A percentile compares a stretch with the other conserved stretches of the same genome.
phyloP scores from a whole-genome alignment of 2,113 vertebrate genomes.

The Donacobius atricapilla region DNA sequence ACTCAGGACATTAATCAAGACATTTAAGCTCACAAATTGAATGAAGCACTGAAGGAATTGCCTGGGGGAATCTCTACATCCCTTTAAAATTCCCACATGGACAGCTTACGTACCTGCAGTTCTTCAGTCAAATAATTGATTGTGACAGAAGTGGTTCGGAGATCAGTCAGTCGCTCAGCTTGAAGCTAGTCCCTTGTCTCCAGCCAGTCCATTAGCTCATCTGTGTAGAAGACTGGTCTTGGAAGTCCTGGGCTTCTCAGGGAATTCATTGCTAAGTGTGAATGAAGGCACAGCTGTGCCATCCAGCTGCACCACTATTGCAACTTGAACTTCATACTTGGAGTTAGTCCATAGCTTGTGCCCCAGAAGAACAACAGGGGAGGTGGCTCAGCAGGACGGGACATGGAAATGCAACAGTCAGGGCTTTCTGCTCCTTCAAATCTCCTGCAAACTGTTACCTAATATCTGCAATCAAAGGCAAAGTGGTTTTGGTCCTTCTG shows the following conservation, averaged over 20 bases:
- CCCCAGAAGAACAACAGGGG: not conserved
- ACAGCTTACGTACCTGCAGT: not conserved
- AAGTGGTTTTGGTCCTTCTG: accelerated
- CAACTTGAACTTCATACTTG: not conserved
- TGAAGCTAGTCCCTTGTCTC: not conserved
- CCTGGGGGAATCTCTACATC: not conserved
- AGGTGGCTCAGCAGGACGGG: not conserved
- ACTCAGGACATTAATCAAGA: not conserved
- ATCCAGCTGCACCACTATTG: not conserved
- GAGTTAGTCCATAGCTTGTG: not conserved
- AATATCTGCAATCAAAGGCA: not conserved
- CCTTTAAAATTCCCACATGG: not conserved
- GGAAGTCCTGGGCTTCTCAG: not conserved
- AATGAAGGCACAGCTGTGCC: not conserved
- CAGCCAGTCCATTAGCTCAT: not conserved
- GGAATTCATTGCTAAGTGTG: not conserved
- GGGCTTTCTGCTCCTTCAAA: not conserved
- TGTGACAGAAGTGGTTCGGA: not conserved
- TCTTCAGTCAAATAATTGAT: not conserved
- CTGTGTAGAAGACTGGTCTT: not conserved
- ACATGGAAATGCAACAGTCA: not conserved
- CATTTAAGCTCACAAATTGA: not conserved
- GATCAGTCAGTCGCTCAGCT: not conserved
- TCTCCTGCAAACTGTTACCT: not conserved
- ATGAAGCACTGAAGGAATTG: not conserved